Percentiles rank a stretch among this genome's conserved stretches.
These are phyloP conservation scores for Anas flavirostris DNA, from an alignment of 2,797 vertebrate species.

Conservation along the genomic window DNA sequence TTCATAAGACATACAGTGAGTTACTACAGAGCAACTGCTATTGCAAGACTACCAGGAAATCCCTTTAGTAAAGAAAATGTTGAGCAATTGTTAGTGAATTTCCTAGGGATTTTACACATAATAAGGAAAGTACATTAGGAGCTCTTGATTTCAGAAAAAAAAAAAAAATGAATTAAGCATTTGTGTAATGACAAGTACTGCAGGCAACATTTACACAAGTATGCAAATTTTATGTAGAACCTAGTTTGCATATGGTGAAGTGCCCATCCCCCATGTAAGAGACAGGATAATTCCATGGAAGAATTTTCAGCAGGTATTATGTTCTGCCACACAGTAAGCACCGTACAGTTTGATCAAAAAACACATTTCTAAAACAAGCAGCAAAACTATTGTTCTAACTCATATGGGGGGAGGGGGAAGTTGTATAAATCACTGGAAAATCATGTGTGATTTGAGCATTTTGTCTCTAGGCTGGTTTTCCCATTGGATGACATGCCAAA, in stretches of 20 bases:
- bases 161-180: conserved; percentile 34
- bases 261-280: conserved; percentile 22
- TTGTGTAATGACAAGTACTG: conserved; percentile 50
- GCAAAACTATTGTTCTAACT: conserved; percentile 51
- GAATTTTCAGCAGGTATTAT: not conserved
- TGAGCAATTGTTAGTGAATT: conserved; percentile 31
- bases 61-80: not conserved
- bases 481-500: conserved; percentile 68
- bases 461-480: conserved; percentile 61
- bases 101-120: conserved; percentile 49
- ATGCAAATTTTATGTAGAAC: conserved; percentile 60
- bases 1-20: not conserved
- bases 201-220: not conserved
- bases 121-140: conserved; percentile 36
- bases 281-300: not conserved
- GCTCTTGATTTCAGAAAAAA: conserved; percentile 56
- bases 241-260: conserved; percentile 19
- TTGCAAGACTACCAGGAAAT: not conserved
- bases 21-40: not conserved
- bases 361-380: conserved; percentile 23
- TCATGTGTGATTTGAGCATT: conserved; percentile 50
- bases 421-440: conserved; percentile 64
- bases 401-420: not conserved
- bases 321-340: not conserved
- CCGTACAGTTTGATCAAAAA: not conserved